Evolutionary conservation across 2,797 vertebrate species (phyloP).

Genomic region (Coilia nasus): DNA sequence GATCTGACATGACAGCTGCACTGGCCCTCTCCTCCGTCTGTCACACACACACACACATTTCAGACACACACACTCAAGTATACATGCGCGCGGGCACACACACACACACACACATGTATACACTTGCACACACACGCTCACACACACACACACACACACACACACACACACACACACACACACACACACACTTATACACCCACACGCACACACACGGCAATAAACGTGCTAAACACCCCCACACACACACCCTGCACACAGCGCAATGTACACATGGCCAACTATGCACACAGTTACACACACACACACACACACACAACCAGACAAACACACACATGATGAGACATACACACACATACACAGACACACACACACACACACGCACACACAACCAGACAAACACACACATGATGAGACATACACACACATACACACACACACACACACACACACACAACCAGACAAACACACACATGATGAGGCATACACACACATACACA

Average conservation of each 20-base stretch:
- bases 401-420: too few relatives aligned
- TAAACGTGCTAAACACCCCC: neutral
- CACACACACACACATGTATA: neutral
- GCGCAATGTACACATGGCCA: too few relatives aligned
- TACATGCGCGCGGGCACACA: neutral
- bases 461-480: too few relatives aligned
- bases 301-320: too few relatives aligned
- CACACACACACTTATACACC: neutral
- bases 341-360: too few relatives aligned
- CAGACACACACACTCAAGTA: neutral
- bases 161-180: conserved; percentile 1
- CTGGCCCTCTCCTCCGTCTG: neutral
- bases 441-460: too few relatives aligned
- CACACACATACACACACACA: too few relatives aligned
- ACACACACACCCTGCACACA: neutral
- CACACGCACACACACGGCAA: neutral
- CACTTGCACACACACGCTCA: neutral
- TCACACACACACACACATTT: conserved; percentile 13
- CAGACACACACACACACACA: too few relatives aligned
- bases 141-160: neutral
- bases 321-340: too few relatives aligned
- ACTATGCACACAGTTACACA: too few relatives aligned
- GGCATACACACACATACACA: neutral
- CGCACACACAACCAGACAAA: too few relatives aligned
- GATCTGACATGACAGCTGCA: conserved; percentile 12